Evolutionary conservation across 2,888 invertebrate species (phyloP).

Genomic region (Neoitamus cyanurus): DNA sequence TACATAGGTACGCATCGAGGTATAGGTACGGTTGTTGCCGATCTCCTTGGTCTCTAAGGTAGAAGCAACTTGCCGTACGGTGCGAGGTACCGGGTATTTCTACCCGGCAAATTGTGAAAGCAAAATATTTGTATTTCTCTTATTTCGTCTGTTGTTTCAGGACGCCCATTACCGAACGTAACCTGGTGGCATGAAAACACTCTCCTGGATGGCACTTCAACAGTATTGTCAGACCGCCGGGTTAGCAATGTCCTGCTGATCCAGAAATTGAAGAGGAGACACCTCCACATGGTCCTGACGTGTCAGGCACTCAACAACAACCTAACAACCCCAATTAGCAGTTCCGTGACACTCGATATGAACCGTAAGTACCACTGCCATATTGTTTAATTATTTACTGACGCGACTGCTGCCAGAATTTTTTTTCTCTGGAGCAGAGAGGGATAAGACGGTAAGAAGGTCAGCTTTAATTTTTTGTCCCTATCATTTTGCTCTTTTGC

Average conservation of each 20-base stretch:
- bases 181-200: constrained; percentile 77
- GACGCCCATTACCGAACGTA: constrained; percentile 74
- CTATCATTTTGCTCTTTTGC: not conserved
- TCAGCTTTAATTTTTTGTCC: not conserved
- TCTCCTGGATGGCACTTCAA: constrained; percentile 71
- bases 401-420: not conserved
- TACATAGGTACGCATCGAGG: not conserved
- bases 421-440: not conserved
- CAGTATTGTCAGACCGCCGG: constrained; percentile 72
- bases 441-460: not conserved
- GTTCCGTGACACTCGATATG: constrained; percentile 76
- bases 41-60: not conserved
- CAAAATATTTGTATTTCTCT: constrained; percentile 38
- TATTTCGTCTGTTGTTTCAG: constrained; percentile 62
- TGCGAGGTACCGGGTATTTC: not conserved
- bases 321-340: constrained; percentile 73
- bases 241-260: constrained; percentile 74
- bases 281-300: constrained; percentile 73
- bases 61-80: not conserved
- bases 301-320: constrained; percentile 79
- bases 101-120: not conserved
- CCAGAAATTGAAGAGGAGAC: constrained; percentile 72
- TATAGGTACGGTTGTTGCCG: not conserved
- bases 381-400: constrained; percentile 17
- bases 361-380: constrained; percentile 70